A percentile compares a stretch with the other conserved stretches of the same genome.
phyloP scores from a whole-genome alignment of 2,888 invertebrate species.

The Pachliopta kotzebuea region DNA sequence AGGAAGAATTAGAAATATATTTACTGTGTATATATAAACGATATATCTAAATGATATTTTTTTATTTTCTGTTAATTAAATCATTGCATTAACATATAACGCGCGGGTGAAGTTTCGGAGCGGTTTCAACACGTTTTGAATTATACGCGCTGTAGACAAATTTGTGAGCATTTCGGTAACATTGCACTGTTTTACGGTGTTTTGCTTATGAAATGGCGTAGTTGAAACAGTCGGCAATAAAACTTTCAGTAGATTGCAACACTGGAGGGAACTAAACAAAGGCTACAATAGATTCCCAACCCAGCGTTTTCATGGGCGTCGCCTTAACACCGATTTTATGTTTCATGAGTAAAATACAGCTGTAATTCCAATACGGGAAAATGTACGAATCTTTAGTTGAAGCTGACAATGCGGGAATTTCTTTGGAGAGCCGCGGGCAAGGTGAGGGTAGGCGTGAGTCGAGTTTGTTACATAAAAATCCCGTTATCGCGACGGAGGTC shows the following conservation, averaged over 20 bases:
- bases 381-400: conserved; percentile 75
- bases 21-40: neutral
- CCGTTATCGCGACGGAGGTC: conserved; percentile 76
- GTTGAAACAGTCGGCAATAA: conserved; percentile 61
- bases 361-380: conserved; percentile 74
- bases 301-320: conserved; percentile 63
- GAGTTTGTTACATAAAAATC: conserved; percentile 79
- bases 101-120: neutral
- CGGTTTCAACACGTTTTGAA: conserved; percentile 14
- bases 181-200: conserved; percentile 51
- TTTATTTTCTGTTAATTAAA: neutral
- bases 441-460: conserved; percentile 77
- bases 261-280: conserved; percentile 71
- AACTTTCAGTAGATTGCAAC: conserved; percentile 73
- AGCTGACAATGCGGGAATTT: conserved; percentile 74
- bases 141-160: conserved; percentile 43
- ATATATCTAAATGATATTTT: neutral
- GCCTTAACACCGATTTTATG: conserved; percentile 75
- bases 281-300: conserved; percentile 56
- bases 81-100: conserved; percentile 1
- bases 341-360: conserved; percentile 71
- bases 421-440: conserved; percentile 71
- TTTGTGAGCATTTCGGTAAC: conserved; percentile 55
- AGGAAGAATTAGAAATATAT: neutral
- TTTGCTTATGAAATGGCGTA: conserved; percentile 58